Conservation (phyloP, 1,140 invertebrate genomes). For the Teleopsis dalmanni region DNA sequence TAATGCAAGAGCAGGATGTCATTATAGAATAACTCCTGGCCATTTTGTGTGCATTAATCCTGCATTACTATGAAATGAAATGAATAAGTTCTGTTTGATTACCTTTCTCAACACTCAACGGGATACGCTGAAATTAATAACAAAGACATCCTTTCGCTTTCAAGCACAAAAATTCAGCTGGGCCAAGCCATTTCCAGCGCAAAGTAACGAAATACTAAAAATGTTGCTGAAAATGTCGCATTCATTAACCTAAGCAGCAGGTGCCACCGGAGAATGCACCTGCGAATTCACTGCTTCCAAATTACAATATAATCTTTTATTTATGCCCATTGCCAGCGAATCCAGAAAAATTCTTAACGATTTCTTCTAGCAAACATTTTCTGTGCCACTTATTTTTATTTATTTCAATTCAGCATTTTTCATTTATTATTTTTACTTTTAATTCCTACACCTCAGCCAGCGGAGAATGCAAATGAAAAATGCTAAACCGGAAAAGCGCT, state of each 20-base stretch:
- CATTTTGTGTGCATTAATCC: slow-evolving; percentile 3
- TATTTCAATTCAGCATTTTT: no score
- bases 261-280: not conserved
- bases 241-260: slow-evolving; percentile 2
- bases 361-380: no score
- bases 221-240: not conserved
- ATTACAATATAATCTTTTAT: no score
- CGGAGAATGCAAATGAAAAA: not conserved
- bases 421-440: slow-evolving; percentile 7
- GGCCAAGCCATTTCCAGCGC: not conserved
- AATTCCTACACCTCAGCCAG: not conserved
- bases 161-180: not conserved
- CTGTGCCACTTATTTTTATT: slow-evolving; percentile 1
- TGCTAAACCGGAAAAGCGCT: slow-evolving; percentile 1
- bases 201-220: not conserved
- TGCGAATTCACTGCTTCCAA: not conserved
- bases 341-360: not conserved
- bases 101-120: no score
- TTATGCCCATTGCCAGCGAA: not conserved
- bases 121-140: no score
- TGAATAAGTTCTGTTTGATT: no score
- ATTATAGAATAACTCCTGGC: slow-evolving; percentile 8
- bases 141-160: not conserved
- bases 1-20: slow-evolving; percentile 10
- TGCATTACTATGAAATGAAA: no score